Conservation (phyloP, 2,113 vertebrate genomes). For the Leptobrachium ailaonicum region DNA sequence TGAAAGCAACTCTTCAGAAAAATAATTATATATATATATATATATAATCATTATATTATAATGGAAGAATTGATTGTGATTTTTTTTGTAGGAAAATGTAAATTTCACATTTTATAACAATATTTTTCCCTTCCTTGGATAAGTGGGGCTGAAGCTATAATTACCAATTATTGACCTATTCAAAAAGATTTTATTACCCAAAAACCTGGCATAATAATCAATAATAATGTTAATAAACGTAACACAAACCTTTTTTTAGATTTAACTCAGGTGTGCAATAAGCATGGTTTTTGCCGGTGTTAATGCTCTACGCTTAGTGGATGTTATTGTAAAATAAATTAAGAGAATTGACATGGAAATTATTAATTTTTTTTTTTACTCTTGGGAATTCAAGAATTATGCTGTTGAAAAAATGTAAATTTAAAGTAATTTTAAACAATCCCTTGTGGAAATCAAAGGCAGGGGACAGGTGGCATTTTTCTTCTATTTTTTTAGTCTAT, state of each 20-base stretch:
- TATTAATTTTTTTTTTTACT: background rate
- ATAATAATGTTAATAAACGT: conserved; percentile 38
- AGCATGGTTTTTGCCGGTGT: conserved; percentile 4
- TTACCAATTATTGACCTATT: background rate
- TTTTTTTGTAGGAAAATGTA: background rate
- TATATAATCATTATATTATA: background rate
- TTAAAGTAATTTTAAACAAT: conserved; percentile 9
- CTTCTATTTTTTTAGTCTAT: conserved; percentile 1
- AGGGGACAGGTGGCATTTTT: background rate
- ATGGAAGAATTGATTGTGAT: conserved; percentile 14
- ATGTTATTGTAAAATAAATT: conserved; percentile 33
- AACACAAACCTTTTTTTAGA: conserved; percentile 18
- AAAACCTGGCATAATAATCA: conserved; percentile 35
- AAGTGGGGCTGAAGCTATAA: conserved; percentile 35
- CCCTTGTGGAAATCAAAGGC: conserved; percentile 19
- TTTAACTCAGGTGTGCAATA: conserved; percentile 14
- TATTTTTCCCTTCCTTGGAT: background rate
- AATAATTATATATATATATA: background rate
- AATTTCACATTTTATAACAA: background rate
- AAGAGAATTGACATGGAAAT: conserved; percentile 16
- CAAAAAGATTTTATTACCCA: background rate
- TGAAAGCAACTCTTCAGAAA: background rate
- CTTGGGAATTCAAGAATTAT: too few relatives aligned
- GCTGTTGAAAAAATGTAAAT: too few relatives aligned
- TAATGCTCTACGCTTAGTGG: conserved; percentile 28